Percentiles rank a stretch among this genome's conserved stretches.
These are phyloP conservation scores for Chiloscyllium plagiosum DNA, from an alignment of 2,113 vertebrate species.

Conservation along the genomic window DNA sequence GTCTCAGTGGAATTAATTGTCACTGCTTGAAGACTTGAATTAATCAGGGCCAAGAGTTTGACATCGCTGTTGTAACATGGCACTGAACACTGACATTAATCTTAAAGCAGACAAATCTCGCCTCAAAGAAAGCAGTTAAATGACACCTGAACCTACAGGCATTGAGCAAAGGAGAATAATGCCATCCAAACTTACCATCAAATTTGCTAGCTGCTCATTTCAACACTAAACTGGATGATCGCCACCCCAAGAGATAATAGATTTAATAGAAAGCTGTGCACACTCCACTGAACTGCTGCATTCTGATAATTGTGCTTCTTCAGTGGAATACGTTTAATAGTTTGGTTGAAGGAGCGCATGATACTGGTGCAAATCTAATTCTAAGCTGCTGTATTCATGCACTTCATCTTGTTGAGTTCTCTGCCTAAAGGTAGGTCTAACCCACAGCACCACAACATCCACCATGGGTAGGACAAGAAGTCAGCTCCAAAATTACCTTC, in stretches of 20 bases:
- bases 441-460: no score
- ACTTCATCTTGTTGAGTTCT: no score
- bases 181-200: background rate
- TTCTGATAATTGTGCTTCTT: background rate
- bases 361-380: background rate
- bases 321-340: background rate
- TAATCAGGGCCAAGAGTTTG: background rate
- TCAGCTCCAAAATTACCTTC: no score
- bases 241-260: background rate
- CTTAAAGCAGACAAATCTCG: background rate
- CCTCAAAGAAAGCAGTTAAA: background rate
- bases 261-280: background rate
- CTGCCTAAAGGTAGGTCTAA: no score
- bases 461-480: no score
- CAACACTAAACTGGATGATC: conserved; percentile 2
- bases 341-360: background rate
- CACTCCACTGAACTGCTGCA: background rate
- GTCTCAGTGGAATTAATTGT: background rate
- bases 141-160: background rate
- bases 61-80: background rate
- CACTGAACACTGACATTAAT: background rate
- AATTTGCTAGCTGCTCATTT: background rate
- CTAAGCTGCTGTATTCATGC: background rate
- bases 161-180: background rate
- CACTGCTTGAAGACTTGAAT: background rate